phyloP scores from a whole-genome alignment of 37 sponge, comb jelly and placozoan genomes.

The Ianthella basta region DNA sequence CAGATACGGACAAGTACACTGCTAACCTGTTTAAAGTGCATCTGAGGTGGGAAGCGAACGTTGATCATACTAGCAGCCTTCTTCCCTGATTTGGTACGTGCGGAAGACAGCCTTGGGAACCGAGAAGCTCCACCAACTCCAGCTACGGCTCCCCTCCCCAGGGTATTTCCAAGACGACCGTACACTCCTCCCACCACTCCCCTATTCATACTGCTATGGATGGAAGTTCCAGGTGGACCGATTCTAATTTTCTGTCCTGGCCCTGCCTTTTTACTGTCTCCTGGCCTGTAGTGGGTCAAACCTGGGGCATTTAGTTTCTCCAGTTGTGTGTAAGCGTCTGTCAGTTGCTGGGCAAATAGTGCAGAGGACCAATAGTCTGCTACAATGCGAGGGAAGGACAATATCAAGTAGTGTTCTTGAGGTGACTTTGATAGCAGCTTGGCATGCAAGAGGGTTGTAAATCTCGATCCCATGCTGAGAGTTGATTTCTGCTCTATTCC shows the following conservation, averaged over 20 bases:
- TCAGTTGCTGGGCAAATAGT: constrained; percentile 70
- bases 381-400: constrained; percentile 71
- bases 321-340: constrained; percentile 57
- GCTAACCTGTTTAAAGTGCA: constrained; percentile 22
- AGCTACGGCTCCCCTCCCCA: not conserved
- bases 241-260: too few relatives aligned
- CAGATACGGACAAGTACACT: not conserved
- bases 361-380: constrained; percentile 86
- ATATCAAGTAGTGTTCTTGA: constrained; percentile 60
- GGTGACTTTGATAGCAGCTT: constrained; percentile 47
- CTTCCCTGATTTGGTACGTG: constrained; percentile 12
- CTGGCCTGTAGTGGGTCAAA: not conserved
- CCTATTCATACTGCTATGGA: not conserved
- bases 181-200: not conserved
- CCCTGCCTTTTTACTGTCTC: too few relatives aligned
- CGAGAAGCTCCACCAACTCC: not conserved
- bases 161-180: not conserved
- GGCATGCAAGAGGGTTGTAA: constrained; percentile 43
- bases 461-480: not conserved
- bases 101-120: constrained; percentile 11
- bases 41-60: constrained; percentile 11
- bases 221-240: not conserved
- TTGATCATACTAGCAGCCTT: not conserved
- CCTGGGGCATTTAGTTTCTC: constrained; percentile 44
- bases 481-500: too few relatives aligned